Base-by-base conservation (phyloP, 2,113 vertebrate genomes). In the Orycteropus afer region DNA sequence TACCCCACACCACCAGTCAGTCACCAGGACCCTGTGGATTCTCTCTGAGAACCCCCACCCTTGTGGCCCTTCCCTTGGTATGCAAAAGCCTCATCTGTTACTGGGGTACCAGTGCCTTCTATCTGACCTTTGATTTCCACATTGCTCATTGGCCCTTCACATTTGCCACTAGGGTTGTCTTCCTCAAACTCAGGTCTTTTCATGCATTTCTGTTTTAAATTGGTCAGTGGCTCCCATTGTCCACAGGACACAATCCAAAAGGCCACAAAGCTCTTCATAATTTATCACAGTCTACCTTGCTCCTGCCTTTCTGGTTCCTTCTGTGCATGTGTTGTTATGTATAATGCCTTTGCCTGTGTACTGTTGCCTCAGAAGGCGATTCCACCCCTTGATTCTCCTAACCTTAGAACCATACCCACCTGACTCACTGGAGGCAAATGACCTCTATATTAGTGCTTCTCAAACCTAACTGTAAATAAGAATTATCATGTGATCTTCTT, bases 181-280 rank as follows among this genome's bases (percentile, higher is more conserved):
- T 53, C 69, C 47, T 93, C 73, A 93, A 74, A 90, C 32, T 34
- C 71, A 55, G 22, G 67, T 84, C 37, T 92, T 87, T 59, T 40
- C 11, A 42, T 25, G 13, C 3, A n/a, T 34, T 65, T 42, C 57
- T 69, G 2, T 65, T 92, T 86, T 71, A 63, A 69, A 79, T 32
- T n/a, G 76, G 29, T 51, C 40, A 57, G 17, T 71, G n/a, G 5
- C 32, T 90, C 4, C 25, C 34, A 57, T 40, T 94, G 3, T 11
- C 11, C 45, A 73, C 20, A 79, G 15, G 15, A 25, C 32, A 84
- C 18, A 63, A 40, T 82, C 37, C 61, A 93, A 61, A 80, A 71
- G 15, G 49, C 32, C 63, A 32, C 12, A n/a, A 63, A 84, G 32
- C 71, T 73, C 23, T 55, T 82, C 29, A 4, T 18, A 83, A 32